These are phyloP conservation scores for Elaphurus davidianus DNA, from an alignment of 2,113 vertebrate genomes.

Conservation along the genomic window DNA sequence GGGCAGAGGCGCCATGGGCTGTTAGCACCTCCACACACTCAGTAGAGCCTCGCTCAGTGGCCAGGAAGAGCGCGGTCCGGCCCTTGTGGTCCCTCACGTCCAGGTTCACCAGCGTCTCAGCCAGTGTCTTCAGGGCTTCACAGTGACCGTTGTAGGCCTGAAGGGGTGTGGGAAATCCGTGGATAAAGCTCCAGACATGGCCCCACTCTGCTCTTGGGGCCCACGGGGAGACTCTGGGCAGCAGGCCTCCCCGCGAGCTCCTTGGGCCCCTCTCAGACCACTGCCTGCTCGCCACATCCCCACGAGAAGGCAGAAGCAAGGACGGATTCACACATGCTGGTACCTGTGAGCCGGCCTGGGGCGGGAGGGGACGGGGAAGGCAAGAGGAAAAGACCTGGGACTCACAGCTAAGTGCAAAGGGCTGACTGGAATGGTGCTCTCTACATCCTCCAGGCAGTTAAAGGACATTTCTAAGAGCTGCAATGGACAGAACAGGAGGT, in stretches of 20 bases:
- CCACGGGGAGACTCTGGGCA: background rate
- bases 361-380: background rate
- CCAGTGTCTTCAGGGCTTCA: slow-evolving; percentile 93
- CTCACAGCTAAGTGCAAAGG: slow-evolving; percentile 99
- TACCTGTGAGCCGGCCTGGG: background rate
- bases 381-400: slow-evolving; percentile 47
- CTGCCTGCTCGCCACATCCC: background rate
- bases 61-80: slow-evolving; percentile 92
- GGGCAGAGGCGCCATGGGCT: slow-evolving; percentile 90
- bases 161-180: background rate
- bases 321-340: background rate
- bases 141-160: slow-evolving; percentile 97
- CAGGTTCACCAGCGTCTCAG: slow-evolving; percentile 95
- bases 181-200: background rate
- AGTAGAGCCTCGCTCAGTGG: slow-evolving; percentile 89
- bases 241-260: background rate
- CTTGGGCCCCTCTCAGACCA: background rate
- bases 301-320: background rate
- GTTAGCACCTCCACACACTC: slow-evolving; percentile 93
- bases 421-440: slow-evolving; percentile 95
- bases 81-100: slow-evolving; percentile 92
- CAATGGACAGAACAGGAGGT: slow-evolving; percentile 20
- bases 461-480: slow-evolving; percentile 98
- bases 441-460: slow-evolving; percentile 96
- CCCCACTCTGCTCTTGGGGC: background rate